Evolutionary conservation across 1,140 invertebrate species (phyloP).

Genomic region (Achatina immaculata): DNA sequence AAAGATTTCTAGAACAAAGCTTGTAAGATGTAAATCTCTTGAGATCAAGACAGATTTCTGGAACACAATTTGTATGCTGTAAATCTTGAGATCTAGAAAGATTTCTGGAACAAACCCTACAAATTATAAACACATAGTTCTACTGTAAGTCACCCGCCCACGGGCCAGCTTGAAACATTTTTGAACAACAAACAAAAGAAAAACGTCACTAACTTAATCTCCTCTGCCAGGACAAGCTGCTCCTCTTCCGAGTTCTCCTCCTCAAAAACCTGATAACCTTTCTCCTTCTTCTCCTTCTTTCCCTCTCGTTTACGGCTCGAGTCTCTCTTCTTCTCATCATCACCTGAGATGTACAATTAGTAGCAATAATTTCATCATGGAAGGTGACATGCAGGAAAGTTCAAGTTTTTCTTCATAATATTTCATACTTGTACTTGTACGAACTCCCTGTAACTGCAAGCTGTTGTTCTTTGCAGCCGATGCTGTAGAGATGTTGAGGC

Average conservation of each 20-base stretch:
- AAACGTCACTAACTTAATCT: slow-evolving; percentile 84
- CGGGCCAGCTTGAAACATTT: too few species aligned
- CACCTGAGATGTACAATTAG: slow-evolving; percentile 16
- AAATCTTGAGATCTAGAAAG: too few species aligned
- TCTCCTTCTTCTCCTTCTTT: slow-evolving; percentile 71
- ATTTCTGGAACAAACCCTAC: too few species aligned
- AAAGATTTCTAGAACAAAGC: too few species aligned
- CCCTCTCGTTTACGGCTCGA: slow-evolving; percentile 58
- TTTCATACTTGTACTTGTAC: background rate
- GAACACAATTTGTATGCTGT: too few species aligned
- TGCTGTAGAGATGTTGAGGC: too few species aligned
- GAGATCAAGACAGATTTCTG: too few species aligned
- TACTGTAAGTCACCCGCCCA: too few species aligned
- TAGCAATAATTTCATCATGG: background rate
- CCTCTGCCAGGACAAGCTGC: slow-evolving; percentile 74
- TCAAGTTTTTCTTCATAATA: background rate
- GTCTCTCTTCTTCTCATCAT: slow-evolving; percentile 48
- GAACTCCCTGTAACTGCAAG: background rate
- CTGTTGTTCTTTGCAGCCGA: background rate
- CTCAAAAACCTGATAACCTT: slow-evolving; percentile 88
- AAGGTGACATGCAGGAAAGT: background rate
- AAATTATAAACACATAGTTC: too few species aligned
- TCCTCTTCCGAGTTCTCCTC: slow-evolving; percentile 94
- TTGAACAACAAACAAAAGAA: too few species aligned
- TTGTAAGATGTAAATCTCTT: too few species aligned